Evolutionary conservation across 2,797 vertebrate species (phyloP).

Genomic region (Enteromius thamalakanensis): DNA sequence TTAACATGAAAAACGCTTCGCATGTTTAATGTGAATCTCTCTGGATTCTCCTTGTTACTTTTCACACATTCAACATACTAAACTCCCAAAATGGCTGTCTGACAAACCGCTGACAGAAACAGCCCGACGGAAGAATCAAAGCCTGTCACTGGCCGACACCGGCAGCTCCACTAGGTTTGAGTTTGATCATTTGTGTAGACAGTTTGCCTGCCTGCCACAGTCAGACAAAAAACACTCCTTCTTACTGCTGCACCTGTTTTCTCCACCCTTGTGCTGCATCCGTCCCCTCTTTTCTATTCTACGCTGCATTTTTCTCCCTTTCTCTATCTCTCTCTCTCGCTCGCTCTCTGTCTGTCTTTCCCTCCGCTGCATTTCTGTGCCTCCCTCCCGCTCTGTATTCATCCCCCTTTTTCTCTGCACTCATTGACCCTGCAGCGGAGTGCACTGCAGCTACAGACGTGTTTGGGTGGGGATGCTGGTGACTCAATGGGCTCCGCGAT

Average conservation of each 20-base stretch:
- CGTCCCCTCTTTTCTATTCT: conserved; percentile 52
- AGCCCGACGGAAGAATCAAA: conserved; percentile 31
- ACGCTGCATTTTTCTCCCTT: conserved; percentile 40
- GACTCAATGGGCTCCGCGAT: conserved; percentile 44
- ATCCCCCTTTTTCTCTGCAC: conserved; percentile 56
- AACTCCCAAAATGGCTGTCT: conserved; percentile 25
- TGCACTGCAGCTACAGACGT: conserved; percentile 45
- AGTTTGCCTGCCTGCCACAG: conserved; percentile 41
- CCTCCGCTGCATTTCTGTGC: conserved; percentile 43
- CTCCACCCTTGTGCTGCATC: conserved; percentile 17
- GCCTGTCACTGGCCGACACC: conserved; percentile 12
- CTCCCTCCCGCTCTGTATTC: conserved; percentile 46
- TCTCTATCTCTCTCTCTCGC: not conserved
- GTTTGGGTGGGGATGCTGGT: conserved; percentile 55
- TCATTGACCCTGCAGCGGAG: conserved; percentile 57
- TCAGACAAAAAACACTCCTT: conserved; percentile 28
- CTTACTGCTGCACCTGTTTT: conserved; percentile 38
- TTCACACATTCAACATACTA: conserved; percentile 4
- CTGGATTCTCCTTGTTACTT: conserved; percentile 14
- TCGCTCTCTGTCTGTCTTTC: conserved; percentile 38
- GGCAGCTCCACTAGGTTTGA: conserved; percentile 22
- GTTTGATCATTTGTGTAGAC: conserved; percentile 54
- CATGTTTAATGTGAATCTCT: not conserved
- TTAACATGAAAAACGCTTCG: not conserved
- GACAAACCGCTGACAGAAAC: not conserved